Base-by-base conservation (phyloP, 2,113 vertebrate species). In the Myiozetetes cayanensis region DNA sequence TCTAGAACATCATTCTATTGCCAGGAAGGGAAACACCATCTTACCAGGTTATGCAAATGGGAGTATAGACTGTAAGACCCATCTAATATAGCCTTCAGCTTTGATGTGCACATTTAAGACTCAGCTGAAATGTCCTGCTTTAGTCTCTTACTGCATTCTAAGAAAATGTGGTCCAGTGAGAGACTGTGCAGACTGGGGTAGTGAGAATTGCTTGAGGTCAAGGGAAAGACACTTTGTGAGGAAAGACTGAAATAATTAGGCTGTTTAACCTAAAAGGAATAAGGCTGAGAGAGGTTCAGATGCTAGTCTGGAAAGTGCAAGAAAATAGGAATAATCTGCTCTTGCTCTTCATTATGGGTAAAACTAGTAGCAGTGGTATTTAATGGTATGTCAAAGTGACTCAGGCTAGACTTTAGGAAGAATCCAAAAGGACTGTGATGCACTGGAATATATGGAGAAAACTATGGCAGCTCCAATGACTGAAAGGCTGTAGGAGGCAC, bases 1-100 rank as follows among this genome's bases (percentile, higher is more conserved):
- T 63, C 35, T 88, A 86, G 46, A 80, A 83, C 0, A 0, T 71
- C 0, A 0, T 84, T 71, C 37, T 66, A 1, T 46, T 62, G 41
- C 39, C 72, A 70, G 33, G 85, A 63, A 77, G 65, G 31, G 20
- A 59, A 68, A 10, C 14, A 49, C 27, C 4, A 43, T 52, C 35
- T 81, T 75, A 47, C 2, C 30, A 63, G 43, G 20, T 33, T 83
- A 47, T 77, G 33, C 43, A 62, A 93, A 67, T 41, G 55, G 37
- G 22, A 83, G 10, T 37, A 39, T 12, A 49, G 53, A 22, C 74
- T 28, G 8, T 50, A 50, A 88, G 53, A 55, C 43, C 82, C 25
- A 24, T 66, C 43, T 71, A 55, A 62, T 50, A 66, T 23, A 77
- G 21, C 33, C 35, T 89, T 81, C 65, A 72, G 50, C 52, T 94